phyloP scores from a whole-genome alignment of 2,797 vertebrate species.

The Glyptemys insculpta region DNA sequence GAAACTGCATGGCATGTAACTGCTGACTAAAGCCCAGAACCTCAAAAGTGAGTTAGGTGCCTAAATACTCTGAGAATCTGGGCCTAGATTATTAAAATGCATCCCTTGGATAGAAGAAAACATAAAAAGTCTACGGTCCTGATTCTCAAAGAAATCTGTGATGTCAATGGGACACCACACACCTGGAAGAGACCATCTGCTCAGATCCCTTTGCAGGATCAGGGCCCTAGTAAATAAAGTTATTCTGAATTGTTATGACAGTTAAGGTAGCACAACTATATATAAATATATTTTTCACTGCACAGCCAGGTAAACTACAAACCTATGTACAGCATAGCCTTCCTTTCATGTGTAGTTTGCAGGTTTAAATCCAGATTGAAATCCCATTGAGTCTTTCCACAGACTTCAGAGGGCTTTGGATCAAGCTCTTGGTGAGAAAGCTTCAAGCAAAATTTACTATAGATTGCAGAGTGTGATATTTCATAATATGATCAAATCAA shows the following conservation, averaged over 20 bases:
- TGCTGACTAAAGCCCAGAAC: background rate
- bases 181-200: background rate
- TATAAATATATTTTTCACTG: constrained; percentile 45
- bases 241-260: constrained; percentile 44
- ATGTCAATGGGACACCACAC: background rate
- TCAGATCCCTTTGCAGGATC: background rate
- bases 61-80: background rate
- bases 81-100: constrained; percentile 3
- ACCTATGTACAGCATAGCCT: constrained; percentile 20
- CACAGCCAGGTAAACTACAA: background rate
- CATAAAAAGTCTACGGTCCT: background rate
- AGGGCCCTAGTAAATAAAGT: constrained; percentile 55
- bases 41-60: background rate
- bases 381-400: constrained; percentile 11
- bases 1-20: background rate
- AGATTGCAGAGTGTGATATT: constrained; percentile 32
- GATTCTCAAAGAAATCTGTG: constrained; percentile 25
- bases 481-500: background rate
- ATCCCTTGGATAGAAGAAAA: background rate
- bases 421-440: constrained; percentile 31
- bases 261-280: constrained; percentile 31
- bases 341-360: constrained; percentile 41
- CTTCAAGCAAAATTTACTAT: constrained; percentile 25
- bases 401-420: constrained; percentile 51
- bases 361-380: background rate